A percentile compares a stretch with the other conserved stretches of the same genome.
phyloP scores from a whole-genome alignment of 2,797 vertebrate genomes.

The Protosalanx chinensis region DNA sequence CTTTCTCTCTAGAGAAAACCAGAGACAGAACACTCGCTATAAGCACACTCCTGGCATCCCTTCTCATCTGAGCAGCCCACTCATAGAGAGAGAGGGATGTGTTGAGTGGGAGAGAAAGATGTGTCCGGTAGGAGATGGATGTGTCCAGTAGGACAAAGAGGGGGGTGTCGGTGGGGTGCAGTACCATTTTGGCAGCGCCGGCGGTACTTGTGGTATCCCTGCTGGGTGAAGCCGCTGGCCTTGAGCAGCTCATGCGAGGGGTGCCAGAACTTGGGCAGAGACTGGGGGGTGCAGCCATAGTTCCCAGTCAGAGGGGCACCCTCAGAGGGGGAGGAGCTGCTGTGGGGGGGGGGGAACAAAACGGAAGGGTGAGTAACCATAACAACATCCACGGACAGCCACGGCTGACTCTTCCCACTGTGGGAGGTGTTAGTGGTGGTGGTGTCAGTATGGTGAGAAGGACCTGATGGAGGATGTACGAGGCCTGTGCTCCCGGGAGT shows the following conservation, averaged over 20 bases:
- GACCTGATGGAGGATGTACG: constrained; percentile 86
- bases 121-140: background rate
- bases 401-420: too few species aligned
- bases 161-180: background rate
- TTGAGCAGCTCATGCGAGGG: constrained; percentile 89
- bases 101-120: background rate
- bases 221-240: constrained; percentile 94
- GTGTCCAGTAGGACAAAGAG: background rate
- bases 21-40: background rate
- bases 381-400: too few species aligned
- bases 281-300: constrained; percentile 83
- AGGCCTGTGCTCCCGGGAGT: constrained; percentile 85
- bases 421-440: too few species aligned
- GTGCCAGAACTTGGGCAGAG: constrained; percentile 91
- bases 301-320: constrained; percentile 73
- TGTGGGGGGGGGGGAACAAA: constrained; percentile 45
- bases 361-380: background rate
- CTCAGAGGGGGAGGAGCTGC: constrained; percentile 88
- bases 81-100: background rate
- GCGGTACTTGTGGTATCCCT: constrained; percentile 92
- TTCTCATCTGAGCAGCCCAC: too few species aligned
- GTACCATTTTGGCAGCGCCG: constrained; percentile 86
- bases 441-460: background rate
- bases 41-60: background rate
- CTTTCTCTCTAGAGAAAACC: constrained; percentile 83